Base-by-base conservation (phyloP, 2,113 vertebrate genomes). In the Aramus guarauna region DNA sequence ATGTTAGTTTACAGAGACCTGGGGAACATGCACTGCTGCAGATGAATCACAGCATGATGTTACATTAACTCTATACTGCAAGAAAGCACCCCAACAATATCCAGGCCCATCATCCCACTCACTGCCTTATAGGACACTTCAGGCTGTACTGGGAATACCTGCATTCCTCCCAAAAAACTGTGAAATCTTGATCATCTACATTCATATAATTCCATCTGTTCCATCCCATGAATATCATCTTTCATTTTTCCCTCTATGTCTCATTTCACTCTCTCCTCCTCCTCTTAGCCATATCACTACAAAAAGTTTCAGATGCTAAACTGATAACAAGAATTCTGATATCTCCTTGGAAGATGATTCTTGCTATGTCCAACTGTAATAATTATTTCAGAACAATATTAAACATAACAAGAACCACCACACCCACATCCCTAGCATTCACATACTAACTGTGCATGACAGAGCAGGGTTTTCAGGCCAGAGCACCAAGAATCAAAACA, bases 141-240 rank as follows among this genome's bases (percentile, higher is more conserved):
- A 45, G 19, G n/a, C 39, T 58, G 27, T 34, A 62, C 41, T 41
- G 12, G 37, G 22, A 78, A 32, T 43, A 80, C 6, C 22, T 48
- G 4, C 20, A 9, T 15, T 58, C 24, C 45, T 92, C 39, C 34
- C 11, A n/a, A 69, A 82, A 18, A 88, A 63, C 39, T 9, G n/a
- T 16, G 67, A 64, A 68, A 78, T 75, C 58, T 13, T 24, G 4
- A 55, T 15, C 0, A 0, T 16, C 77, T 37, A 26, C 41, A 43
- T 20, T 29, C 19, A 5, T 22, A 27, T 27, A 91, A 59, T 16
- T 16, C 52, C n/a, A 59, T 48, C 45, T 36, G 19, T 34, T 76
- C 55, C 27, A 53, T 24, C 9, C 48, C 45, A 53, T 16, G 5
- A 64, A 16, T 15, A 36, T 17, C 41, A 74, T 9, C 29, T 79